These are phyloP conservation scores for Drosophila kepulauana DNA, from an alignment of 1,140 invertebrate species.

Conservation along the genomic window DNA sequence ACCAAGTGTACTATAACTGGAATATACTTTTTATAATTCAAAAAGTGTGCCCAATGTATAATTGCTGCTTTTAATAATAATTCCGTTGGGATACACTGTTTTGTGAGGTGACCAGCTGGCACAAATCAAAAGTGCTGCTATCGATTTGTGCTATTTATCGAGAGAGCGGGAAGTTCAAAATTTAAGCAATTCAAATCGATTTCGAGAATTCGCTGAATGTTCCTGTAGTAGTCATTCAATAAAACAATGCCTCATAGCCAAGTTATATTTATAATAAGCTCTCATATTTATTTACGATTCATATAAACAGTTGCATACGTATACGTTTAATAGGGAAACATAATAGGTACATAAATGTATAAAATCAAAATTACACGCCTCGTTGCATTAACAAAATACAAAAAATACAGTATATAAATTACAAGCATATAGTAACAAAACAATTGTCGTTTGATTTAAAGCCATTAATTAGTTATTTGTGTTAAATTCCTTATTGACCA, in stretches of 20 bases:
- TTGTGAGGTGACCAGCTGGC: background rate
- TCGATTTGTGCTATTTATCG: slow-evolving; percentile 4
- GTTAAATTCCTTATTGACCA: slow-evolving; percentile 79
- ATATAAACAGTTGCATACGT: slow-evolving; percentile 59
- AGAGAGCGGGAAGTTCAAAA: background rate
- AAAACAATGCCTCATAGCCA: background rate
- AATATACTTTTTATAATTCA: background rate
- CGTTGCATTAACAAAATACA: slow-evolving; percentile 69
- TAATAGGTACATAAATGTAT: slow-evolving; percentile 59
- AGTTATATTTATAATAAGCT: slow-evolving; percentile 14
- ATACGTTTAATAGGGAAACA: slow-evolving; percentile 40
- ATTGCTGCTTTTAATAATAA: background rate
- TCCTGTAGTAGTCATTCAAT: too few species aligned
- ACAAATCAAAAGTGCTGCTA: background rate
- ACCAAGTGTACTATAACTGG: background rate
- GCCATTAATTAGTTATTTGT: slow-evolving; percentile 64
- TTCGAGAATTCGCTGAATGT: too few species aligned
- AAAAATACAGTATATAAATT: slow-evolving; percentile 73
- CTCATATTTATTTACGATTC: slow-evolving; percentile 56
- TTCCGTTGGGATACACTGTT: slow-evolving; percentile 8
- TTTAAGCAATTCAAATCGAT: too few species aligned
- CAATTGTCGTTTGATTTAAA: slow-evolving; percentile 75
- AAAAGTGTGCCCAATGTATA: slow-evolving; percentile 3
- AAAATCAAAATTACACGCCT: slow-evolving; percentile 63
- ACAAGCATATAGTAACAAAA: slow-evolving; percentile 75